phyloP scores from a whole-genome alignment of 2,797 vertebrate genomes.

The Muscicapa comitata region DNA sequence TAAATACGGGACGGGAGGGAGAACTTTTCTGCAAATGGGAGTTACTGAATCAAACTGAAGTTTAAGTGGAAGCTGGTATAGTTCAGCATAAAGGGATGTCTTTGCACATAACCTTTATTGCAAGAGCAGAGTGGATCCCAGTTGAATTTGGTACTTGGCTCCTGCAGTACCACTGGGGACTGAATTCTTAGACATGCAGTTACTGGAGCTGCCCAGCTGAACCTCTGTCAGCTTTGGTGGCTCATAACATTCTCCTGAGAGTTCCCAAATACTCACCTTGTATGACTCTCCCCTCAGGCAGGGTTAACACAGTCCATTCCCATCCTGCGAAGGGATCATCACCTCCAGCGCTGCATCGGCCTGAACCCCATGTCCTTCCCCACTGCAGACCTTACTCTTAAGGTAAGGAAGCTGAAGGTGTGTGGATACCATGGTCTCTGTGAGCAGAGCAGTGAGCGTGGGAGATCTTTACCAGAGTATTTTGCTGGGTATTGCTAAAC shows the following conservation, averaged over 20 bases:
- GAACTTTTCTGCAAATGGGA: background rate
- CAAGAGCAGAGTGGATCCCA: background rate
- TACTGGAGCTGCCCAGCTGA: background rate
- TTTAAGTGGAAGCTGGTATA: background rate
- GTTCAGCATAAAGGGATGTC: background rate
- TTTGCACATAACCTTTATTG: background rate
- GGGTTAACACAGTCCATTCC: slow-evolving; percentile 90
- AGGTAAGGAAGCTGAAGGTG: slow-evolving; percentile 76
- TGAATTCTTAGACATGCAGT: background rate
- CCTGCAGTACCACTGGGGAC: background rate
- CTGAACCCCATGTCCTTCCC: slow-evolving; percentile 95
- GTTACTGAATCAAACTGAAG: background rate
- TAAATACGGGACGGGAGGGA: background rate
- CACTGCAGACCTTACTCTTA: slow-evolving; percentile 92
- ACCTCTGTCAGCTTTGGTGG: background rate
- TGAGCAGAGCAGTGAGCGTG: background rate
- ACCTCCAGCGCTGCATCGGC: slow-evolving; percentile 91
- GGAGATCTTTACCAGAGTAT: background rate
- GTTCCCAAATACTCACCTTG: background rate
- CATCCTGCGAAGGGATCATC: slow-evolving; percentile 92
- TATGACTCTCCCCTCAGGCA: slow-evolving; percentile 69
- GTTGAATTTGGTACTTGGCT: background rate
- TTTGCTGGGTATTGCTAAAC: background rate
- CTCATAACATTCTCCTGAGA: background rate
- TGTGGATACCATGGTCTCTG: background rate